A percentile compares a stretch with the other conserved stretches of the same genome.
These are phyloP conservation scores for Eristalinus sepulchralis DNA, from an alignment of 2,888 invertebrate genomes.

Conservation along the genomic window DNA sequence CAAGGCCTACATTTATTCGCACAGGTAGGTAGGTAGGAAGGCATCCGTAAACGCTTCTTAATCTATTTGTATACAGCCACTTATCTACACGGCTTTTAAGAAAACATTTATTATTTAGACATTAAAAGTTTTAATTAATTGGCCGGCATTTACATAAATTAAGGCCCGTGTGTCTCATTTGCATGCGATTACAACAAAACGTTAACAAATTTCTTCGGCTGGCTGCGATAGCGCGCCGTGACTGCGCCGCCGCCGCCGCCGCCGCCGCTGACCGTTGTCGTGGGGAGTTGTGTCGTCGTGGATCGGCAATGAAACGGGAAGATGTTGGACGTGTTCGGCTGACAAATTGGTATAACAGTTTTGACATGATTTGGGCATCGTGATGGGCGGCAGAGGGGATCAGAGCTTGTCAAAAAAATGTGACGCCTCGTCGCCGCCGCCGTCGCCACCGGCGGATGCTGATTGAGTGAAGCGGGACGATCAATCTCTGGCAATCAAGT, in stretches of 20 bases:
- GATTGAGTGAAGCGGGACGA: background rate
- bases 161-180: constrained; percentile 20
- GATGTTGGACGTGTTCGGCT: background rate
- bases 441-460: background rate
- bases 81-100: constrained; percentile 27
- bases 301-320: constrained; percentile 7
- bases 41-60: background rate
- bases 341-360: constrained; percentile 17
- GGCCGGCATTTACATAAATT: constrained; percentile 52
- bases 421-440: background rate
- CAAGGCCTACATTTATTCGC: background rate
- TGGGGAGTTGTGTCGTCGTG: background rate
- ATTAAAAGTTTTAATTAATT: constrained; percentile 49
- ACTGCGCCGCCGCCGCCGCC: too few species aligned
- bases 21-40: background rate
- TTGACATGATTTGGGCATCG: background rate
- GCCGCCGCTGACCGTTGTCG: background rate
- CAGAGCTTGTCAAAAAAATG: background rate
- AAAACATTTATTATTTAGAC: constrained; percentile 51
- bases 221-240: constrained; percentile 15
- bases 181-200: constrained; percentile 36
- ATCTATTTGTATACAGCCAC: constrained; percentile 19
- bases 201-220: constrained; percentile 4
- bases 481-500: constrained; percentile 38
- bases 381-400: background rate